Conservation (phyloP, 2,888 invertebrate species). For the Acanthococcus lagerstroemiae region DNA sequence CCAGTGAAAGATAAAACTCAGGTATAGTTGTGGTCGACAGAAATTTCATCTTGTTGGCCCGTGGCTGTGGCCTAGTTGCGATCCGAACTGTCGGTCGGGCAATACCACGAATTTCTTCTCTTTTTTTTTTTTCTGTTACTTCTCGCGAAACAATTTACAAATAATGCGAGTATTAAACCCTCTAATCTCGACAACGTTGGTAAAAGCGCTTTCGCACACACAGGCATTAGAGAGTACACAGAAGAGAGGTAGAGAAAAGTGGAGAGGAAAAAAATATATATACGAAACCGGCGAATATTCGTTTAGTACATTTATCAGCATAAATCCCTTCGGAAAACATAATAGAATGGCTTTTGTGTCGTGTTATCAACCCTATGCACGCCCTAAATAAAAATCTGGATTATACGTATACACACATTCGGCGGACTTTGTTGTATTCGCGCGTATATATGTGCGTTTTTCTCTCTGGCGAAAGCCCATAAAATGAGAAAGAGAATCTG, state of each 20-base stretch:
- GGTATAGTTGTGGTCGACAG: too few relatives aligned
- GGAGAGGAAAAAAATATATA: background rate
- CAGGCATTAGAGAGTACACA: background rate
- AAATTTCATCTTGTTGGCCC: too few relatives aligned
- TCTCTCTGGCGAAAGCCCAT: background rate
- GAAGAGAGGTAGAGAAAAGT: background rate
- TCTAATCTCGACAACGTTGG: background rate
- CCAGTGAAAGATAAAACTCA: too few relatives aligned
- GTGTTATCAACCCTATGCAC: conserved; percentile 29
- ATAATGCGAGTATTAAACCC: background rate
- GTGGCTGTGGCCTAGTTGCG: too few relatives aligned
- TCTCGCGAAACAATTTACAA: background rate
- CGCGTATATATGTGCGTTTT: too few relatives aligned
- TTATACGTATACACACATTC: conserved; percentile 17
- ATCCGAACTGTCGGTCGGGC: too few relatives aligned
- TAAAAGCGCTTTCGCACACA: background rate
- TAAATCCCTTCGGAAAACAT: conserved; percentile 24
- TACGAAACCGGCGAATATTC: background rate
- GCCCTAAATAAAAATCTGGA: conserved; percentile 28
- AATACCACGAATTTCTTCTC: too few relatives aligned
- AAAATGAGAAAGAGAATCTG: background rate
- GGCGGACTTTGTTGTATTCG: background rate
- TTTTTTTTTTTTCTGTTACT: background rate
- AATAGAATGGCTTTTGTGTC: conserved; percentile 26
- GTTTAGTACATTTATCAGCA: conserved; percentile 28